Percentiles rank a stretch among this genome's conserved stretches.
These are phyloP conservation scores for Stichopus horrens DNA, from an alignment of 53 echinoderm and acorn worm species.

Conservation along the genomic window DNA sequence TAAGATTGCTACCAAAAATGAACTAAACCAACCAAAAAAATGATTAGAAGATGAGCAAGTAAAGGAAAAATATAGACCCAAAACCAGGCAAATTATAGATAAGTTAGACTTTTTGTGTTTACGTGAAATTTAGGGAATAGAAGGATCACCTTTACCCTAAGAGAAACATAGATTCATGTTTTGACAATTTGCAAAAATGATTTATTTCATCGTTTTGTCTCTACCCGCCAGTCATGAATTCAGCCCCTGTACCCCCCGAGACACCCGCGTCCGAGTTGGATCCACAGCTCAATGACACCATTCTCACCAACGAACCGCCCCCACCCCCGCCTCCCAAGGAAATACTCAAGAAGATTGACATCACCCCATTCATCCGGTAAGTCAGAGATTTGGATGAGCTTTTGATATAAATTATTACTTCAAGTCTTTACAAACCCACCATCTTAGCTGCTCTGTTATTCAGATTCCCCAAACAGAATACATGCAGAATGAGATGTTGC, in stretches of 20 bases:
- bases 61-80: too few relatives aligned
- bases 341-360: conserved; percentile 75
- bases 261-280: conserved; percentile 78
- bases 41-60: too few relatives aligned
- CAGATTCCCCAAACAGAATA: not conserved
- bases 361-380: conserved; percentile 80
- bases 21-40: too few relatives aligned
- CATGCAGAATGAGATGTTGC: too few relatives aligned
- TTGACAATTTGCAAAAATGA: not conserved
- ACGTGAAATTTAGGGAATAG: not conserved
- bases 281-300: conserved; percentile 61
- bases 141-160: not conserved
- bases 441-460: not conserved
- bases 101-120: not conserved
- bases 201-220: not conserved
- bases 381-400: not conserved
- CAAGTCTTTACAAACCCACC: not conserved
- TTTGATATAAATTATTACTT: not conserved
- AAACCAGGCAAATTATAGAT: not conserved
- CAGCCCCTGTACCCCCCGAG: conserved; percentile 51
- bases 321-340: conserved; percentile 93
- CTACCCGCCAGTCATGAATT: not conserved
- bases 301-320: conserved; percentile 93
- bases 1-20: too few relatives aligned
- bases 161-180: not conserved